phyloP scores from a whole-genome alignment of 2,888 invertebrate genomes.

The Hydraecia micacea region DNA sequence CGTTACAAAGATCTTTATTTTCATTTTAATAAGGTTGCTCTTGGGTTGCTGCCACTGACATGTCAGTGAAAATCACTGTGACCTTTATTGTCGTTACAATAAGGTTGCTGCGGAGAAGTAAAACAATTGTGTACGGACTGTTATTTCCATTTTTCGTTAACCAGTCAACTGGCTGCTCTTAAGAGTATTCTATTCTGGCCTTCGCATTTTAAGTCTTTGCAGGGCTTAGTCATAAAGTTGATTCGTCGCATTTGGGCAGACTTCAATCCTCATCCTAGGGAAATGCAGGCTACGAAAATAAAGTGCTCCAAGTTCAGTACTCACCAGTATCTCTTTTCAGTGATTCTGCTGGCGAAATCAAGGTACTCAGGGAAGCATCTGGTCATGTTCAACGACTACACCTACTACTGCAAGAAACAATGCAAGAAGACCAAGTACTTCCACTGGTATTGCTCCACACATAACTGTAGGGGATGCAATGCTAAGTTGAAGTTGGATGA shows the following conservation, averaged over 20 bases:
- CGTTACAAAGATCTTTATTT: too few relatives aligned
- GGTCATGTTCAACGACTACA: constrained; percentile 82
- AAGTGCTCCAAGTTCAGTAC: background rate
- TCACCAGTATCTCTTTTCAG: constrained; percentile 70
- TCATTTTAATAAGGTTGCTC: too few relatives aligned
- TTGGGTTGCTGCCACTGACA: too few relatives aligned
- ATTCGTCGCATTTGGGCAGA: background rate
- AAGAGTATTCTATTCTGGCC: background rate
- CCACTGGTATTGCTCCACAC: constrained; percentile 86
- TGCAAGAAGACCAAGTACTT: constrained; percentile 80
- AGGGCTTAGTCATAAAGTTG: background rate
- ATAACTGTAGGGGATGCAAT: constrained; percentile 84
- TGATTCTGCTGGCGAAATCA: constrained; percentile 81
- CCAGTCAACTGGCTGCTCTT: background rate
- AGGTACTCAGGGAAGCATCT: constrained; percentile 82
- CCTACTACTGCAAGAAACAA: constrained; percentile 84
- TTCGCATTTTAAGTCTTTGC: background rate
- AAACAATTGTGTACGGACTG: background rate
- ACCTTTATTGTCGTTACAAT: too few relatives aligned
- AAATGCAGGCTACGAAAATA: constrained; percentile 2
- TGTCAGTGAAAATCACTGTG: too few relatives aligned
- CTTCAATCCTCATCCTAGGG: background rate
- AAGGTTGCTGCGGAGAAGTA: background rate
- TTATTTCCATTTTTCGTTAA: background rate
- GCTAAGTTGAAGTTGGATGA: constrained; percentile 81